Base-by-base conservation (phyloP, 2,888 invertebrate genomes). In the Bibio marci region DNA sequence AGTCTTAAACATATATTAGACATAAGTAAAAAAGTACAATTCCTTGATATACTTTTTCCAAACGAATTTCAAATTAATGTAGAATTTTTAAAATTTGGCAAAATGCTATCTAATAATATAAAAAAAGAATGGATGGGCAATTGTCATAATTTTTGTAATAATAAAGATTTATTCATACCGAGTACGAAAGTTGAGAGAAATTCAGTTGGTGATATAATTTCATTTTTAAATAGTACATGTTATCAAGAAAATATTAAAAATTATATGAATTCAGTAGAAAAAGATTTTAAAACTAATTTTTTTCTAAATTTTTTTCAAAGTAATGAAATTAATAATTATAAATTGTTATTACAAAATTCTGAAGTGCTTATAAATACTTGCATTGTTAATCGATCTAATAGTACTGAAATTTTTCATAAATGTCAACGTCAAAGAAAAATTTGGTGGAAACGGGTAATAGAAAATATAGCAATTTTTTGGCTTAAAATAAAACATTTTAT, bases 381-480 rank as follows among this genome's bases (percentile, higher is more conserved):
- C 28, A 51, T 56, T 42, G 50, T 52, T 10, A 49, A 49, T 17
- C 45, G 52, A 2, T 44, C 50, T 19, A 48, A 49, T 44, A 59
- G 69, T 1, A 68, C 70, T 50, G 75, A 76, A 47, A 69, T 73
- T 52, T 82, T 80, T 54, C 73, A 79, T 51, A 73, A 76, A 48
- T 75, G 79, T 65, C 83, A 83, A 52, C 68, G 77, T 44, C 76
- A 80, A 50, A 69, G 83, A 40, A 80, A 80, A 54, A 74, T 76
- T 48, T 87, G 86, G 85, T 87, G 86, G 86, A 75, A 83, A 60
- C 80, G 77, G 32, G 38, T 38, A n/a, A n/a, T n/a, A n/a, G n/a
- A n/a, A n/a, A 38, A 19, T 14, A 19, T 25, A 38, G 56, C 72
- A 78, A 46, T 49, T 50, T 19, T 18, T 30, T 15, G 17, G 17